Base-by-base conservation (phyloP, 2,888 invertebrate genomes). In the Amphipyra tragopoginis region DNA sequence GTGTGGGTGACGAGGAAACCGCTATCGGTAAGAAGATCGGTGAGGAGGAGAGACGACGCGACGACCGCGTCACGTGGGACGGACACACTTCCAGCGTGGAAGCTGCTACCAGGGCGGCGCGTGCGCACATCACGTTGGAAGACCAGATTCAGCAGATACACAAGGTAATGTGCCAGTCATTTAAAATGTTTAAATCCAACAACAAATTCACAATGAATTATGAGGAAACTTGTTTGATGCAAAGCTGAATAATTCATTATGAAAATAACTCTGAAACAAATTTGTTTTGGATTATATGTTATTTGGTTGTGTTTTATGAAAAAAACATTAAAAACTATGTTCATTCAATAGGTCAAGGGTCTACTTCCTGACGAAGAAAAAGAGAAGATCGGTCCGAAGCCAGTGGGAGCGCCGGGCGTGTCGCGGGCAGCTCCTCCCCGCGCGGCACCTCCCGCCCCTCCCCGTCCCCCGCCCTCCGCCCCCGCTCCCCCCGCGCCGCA, bases 1-100 rank as follows among this genome's bases (percentile, higher is more conserved):
- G 99, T 93, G 98, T 98, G 68, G 99, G 99, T 61, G 98, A 98
- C 89, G 99, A 99, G 90, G 99, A 99, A 95, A 99, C 99, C 0
- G 98, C 98, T 26, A 99, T 99, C 88, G 99, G 99, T 95, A 99
- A 99, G 94, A 99, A 99, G 95, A 97, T 99, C 67, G 98, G 98
- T 1, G 98, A 98, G 87, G 97, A 98, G 81, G 98, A 98, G 90
- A 96, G 96, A 38, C 97, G 98, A 0, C 97, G 98, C 78, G 98
- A 98, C 83, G 98, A 98, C 86, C 96, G 98, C 81, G 98, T 98
- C 13, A 99, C 99, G 52, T 99, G 99, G 99, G 99, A 99, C 92
- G 99, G 99, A 0, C 99, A 99, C 91, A 98, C 99, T 0, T 98
- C 98, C 14, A 98, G 98, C 81, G 98, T 99, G 79, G 99, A 99